phyloP scores from a whole-genome alignment of 1,140 invertebrate species.

The Lethrus apterus region DNA sequence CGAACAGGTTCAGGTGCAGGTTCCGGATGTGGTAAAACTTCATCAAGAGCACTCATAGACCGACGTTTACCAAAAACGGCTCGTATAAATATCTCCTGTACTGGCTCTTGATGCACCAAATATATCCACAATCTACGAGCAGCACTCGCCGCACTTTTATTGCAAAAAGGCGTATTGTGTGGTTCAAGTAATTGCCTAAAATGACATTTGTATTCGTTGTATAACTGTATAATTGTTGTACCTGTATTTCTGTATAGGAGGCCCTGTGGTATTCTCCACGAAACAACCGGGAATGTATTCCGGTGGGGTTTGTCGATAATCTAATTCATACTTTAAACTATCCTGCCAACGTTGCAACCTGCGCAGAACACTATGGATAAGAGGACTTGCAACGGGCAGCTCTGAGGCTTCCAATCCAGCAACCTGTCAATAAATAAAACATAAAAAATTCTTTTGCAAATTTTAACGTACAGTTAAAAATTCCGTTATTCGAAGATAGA shows the following conservation, averaged over 20 bases:
- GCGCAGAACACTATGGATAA: slow-evolving; percentile 82
- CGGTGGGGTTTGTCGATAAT: slow-evolving; percentile 64
- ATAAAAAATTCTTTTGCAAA: not conserved
- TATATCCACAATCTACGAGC: slow-evolving; percentile 88
- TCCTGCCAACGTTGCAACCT: slow-evolving; percentile 85
- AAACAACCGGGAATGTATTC: slow-evolving; percentile 81
- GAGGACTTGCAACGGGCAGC: slow-evolving; percentile 86
- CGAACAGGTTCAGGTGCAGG: slow-evolving; percentile 71
- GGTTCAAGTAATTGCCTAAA: slow-evolving; percentile 67
- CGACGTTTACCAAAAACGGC: slow-evolving; percentile 82
- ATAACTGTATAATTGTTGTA: slow-evolving; percentile 14
- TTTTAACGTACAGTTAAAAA: slow-evolving; percentile 49
- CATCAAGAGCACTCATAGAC: slow-evolving; percentile 43
- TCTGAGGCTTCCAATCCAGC: slow-evolving; percentile 52
- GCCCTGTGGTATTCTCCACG: slow-evolving; percentile 61
- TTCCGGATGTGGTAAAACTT: slow-evolving; percentile 37
- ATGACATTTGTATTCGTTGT: slow-evolving; percentile 2
- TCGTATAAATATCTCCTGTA: slow-evolving; percentile 93
- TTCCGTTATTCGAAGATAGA: slow-evolving; percentile 69
- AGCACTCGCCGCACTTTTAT: slow-evolving; percentile 67
- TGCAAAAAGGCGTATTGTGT: slow-evolving; percentile 90
- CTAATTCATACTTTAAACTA: slow-evolving; percentile 62
- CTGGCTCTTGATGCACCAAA: slow-evolving; percentile 83
- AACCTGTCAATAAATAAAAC: slow-evolving; percentile 25
- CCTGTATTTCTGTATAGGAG: slow-evolving; percentile 89